These are phyloP conservation scores for Slavum lentiscoides DNA, from an alignment of 2,888 invertebrate genomes.

Conservation along the genomic window DNA sequence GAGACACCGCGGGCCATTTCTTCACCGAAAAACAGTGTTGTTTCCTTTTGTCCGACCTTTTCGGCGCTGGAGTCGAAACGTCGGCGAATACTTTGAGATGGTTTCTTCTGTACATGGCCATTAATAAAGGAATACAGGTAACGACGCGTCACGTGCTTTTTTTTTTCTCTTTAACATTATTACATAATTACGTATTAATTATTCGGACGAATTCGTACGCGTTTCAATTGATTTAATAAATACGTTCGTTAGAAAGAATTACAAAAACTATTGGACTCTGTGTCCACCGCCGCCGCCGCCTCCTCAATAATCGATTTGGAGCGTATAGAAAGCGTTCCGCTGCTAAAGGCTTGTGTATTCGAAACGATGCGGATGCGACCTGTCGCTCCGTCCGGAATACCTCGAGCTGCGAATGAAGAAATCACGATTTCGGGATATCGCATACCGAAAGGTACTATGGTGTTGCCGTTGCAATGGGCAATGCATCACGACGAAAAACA, in stretches of 20 bases:
- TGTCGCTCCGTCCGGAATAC: constrained; percentile 81
- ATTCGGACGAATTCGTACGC: neutral
- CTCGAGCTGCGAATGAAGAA: constrained; percentile 72
- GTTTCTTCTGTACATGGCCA: constrained; percentile 78
- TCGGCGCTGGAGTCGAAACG: constrained; percentile 85
- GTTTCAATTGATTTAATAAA: neutral
- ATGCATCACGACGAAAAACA: constrained; percentile 72
- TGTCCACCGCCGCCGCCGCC: constrained; percentile 56
- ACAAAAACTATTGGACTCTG: constrained; percentile 64
- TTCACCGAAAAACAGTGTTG: constrained; percentile 72
- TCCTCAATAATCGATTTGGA: constrained; percentile 62
- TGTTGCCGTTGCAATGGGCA: constrained; percentile 81
- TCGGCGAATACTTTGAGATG: constrained; percentile 78
- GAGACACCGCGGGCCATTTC: constrained; percentile 61
- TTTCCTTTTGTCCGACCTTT: constrained; percentile 78
- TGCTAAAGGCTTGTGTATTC: constrained; percentile 73
- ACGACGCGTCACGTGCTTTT: neutral
- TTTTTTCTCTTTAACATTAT: too few relatives aligned
- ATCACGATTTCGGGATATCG: constrained; percentile 62
- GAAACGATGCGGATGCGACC: constrained; percentile 79
- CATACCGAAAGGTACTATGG: constrained; percentile 72
- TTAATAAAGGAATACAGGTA: constrained; percentile 70
- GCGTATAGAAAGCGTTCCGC: constrained; percentile 65
- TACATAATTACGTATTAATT: too few relatives aligned
- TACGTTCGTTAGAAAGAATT: constrained; percentile 64